phyloP scores from a whole-genome alignment of 1,140 invertebrate genomes.

The Helicoverpa zea region DNA sequence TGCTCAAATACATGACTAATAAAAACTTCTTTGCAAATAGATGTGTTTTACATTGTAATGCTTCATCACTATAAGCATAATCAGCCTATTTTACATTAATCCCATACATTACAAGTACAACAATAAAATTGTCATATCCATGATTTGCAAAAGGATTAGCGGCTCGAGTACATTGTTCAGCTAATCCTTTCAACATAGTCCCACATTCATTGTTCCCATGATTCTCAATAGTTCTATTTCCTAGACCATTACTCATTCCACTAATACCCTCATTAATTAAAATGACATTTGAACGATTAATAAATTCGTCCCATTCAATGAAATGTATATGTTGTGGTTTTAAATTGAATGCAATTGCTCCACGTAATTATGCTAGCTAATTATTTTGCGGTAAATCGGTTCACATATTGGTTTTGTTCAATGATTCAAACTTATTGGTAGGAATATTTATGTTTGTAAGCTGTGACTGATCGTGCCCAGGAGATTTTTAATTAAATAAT shows the following conservation, averaged over 20 bases:
- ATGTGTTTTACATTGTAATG: too few relatives aligned
- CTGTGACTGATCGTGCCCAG: background rate
- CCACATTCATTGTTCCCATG: background rate
- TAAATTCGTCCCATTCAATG: slow-evolving; percentile 3
- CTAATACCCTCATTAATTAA: slow-evolving; percentile 29
- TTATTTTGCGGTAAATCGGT: slow-evolving; percentile 31
- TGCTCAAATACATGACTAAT: too few relatives aligned
- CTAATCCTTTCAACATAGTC: background rate
- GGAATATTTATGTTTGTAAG: background rate
- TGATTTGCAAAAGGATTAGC: background rate
- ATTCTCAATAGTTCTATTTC: background rate
- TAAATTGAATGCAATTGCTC: slow-evolving; percentile 29
- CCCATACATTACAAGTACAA: background rate
- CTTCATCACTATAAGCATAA: too few relatives aligned
- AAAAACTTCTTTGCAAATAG: too few relatives aligned
- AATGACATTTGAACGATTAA: slow-evolving; percentile 26
- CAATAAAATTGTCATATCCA: background rate
- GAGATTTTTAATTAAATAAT: background rate
- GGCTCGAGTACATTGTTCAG: background rate
- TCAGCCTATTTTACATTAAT: background rate
- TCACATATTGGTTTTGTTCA: slow-evolving; percentile 22
- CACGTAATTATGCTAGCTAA: slow-evolving; percentile 26
- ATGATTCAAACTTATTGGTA: slow-evolving; percentile 15
- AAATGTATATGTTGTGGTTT: slow-evolving; percentile 36
- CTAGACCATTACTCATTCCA: slow-evolving; percentile 14